Conservation (phyloP, 2,888 invertebrate species). For the Volucella bombylans region DNA sequence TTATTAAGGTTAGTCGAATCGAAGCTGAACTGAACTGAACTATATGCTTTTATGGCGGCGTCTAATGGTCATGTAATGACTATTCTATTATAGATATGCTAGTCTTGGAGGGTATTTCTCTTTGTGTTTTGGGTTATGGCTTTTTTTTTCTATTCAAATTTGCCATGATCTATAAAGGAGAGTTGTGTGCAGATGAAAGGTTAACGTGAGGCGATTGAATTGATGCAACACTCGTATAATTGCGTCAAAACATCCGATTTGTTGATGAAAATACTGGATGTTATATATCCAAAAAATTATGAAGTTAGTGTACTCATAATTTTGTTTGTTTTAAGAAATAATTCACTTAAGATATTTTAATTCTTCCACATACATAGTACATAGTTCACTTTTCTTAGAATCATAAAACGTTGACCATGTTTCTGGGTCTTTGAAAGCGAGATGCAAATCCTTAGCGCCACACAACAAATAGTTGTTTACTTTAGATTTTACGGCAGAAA, state of each 20-base stretch:
- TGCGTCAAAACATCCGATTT: conserved; percentile 69
- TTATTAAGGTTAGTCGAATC: conserved; percentile 69
- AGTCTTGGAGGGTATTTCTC: conserved; percentile 45
- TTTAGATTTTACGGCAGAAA: no score
- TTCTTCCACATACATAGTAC: no score
- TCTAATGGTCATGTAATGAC: conserved; percentile 70
- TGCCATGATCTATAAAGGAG: conserved; percentile 51
- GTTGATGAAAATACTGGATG: conserved; percentile 31
- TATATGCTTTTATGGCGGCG: conserved; percentile 71
- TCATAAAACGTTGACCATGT: no score
- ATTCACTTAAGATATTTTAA: no score
- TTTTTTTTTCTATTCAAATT: conserved; percentile 67
- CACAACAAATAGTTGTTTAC: no score
- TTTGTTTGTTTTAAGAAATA: no score
- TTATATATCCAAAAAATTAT: no score
- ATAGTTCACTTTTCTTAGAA: no score
- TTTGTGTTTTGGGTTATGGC: conserved; percentile 65
- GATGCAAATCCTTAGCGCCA: no score
- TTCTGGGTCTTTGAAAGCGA: no score
- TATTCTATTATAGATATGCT: conserved; percentile 62
- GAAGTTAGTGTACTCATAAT: conserved; percentile 9
- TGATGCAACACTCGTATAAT: conserved; percentile 51
- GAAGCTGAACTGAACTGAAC: conserved; percentile 40
- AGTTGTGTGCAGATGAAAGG: conserved; percentile 57
- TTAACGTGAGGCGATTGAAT: conserved; percentile 66